Conservation (phyloP, 2,797 vertebrate species). For the Benthosema pterotum region DNA sequence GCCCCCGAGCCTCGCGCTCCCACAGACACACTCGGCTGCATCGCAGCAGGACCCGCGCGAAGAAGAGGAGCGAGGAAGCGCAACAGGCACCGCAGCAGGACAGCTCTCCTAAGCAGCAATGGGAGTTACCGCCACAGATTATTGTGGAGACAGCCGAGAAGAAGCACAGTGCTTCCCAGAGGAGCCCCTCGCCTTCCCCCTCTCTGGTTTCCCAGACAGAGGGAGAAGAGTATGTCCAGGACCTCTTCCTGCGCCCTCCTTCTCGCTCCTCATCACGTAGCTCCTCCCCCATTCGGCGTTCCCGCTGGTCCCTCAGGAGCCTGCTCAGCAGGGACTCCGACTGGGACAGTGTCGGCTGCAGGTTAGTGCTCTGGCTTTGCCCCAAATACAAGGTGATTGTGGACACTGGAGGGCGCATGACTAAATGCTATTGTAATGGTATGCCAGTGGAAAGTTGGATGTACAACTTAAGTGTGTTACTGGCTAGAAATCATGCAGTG, state of each 20-base stretch:
- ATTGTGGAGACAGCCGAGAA: slow-evolving; percentile 17
- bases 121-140: slow-evolving; percentile 25
- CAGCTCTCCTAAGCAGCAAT: slow-evolving; percentile 19
- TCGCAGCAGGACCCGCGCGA: slow-evolving; percentile 52
- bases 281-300: slow-evolving; percentile 77
- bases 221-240: slow-evolving; percentile 40
- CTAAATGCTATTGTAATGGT: not conserved
- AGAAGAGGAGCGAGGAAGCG: slow-evolving; percentile 45
- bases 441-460: slow-evolving; percentile 6
- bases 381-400: slow-evolving; percentile 13
- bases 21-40: slow-evolving; percentile 43
- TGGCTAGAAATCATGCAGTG: not conserved
- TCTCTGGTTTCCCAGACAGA: slow-evolving; percentile 54
- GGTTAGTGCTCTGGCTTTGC: slow-evolving; percentile 74
- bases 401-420: too few species aligned
- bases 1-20: slow-evolving; percentile 62
- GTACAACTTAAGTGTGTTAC: not conserved
- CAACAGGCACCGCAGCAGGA: not conserved
- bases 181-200: slow-evolving; percentile 45
- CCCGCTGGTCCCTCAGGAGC: slow-evolving; percentile 78
- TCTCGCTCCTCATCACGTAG: slow-evolving; percentile 73
- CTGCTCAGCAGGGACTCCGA: slow-evolving; percentile 78
- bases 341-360: slow-evolving; percentile 76
- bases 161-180: not conserved
- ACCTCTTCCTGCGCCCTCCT: slow-evolving; percentile 65